Evolutionary conservation across 2,113 vertebrate genomes (phyloP).

Genomic region (Cyprinodon brontotheroides): DNA sequence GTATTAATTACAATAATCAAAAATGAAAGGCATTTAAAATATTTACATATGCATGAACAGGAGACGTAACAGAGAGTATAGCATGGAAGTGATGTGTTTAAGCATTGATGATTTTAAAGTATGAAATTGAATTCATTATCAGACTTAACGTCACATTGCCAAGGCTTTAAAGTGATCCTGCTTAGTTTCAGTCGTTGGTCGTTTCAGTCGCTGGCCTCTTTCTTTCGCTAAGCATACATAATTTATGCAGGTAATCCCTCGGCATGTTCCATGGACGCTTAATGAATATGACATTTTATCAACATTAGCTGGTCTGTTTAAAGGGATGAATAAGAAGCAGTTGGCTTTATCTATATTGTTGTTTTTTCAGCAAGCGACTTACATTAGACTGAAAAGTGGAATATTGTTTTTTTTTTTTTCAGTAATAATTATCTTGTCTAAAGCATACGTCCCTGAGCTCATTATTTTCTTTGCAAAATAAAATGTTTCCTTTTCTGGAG

Average conservation of each 20-base stretch:
- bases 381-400: constrained; percentile 4
- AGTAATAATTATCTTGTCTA: constrained; percentile 15
- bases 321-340: constrained; percentile 45
- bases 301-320: constrained; percentile 51
- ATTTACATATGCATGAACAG: background rate
- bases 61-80: background rate
- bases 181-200: constrained; percentile 15
- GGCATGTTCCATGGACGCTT: constrained; percentile 47
- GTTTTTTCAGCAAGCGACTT: background rate
- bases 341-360: constrained; percentile 24
- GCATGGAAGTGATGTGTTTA: background rate
- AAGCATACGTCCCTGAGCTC: constrained; percentile 2
- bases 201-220: constrained; percentile 13
- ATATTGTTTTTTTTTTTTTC: background rate
- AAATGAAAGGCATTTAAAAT: background rate
- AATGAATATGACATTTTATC: constrained; percentile 75
- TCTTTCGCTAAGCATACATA: constrained; percentile 48
- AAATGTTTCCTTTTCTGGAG: constrained; percentile 23
- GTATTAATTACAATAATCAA: background rate
- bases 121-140: constrained; percentile 24
- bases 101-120: constrained; percentile 2
- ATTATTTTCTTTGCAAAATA: constrained; percentile 24
- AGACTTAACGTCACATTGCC: constrained; percentile 12
- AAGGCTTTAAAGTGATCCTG: constrained; percentile 13
- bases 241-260: constrained; percentile 68